A percentile compares a stretch with the other conserved stretches of the same genome.
Conservation (phyloP, 64 coral and sea anemone genomes). For the Actinia equina region DNA sequence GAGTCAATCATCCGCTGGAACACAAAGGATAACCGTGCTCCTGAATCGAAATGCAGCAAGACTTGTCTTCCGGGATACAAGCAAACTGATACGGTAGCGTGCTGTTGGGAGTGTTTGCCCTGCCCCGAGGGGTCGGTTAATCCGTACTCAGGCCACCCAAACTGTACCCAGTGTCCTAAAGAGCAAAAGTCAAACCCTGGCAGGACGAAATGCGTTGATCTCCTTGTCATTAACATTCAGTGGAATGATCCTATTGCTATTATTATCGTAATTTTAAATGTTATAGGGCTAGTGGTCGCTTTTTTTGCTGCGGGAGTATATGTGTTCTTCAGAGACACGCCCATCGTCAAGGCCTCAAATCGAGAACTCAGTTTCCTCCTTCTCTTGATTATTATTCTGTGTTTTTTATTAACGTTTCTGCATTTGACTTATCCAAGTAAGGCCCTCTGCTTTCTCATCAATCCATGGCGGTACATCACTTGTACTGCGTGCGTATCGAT, state of each 20-base stretch:
- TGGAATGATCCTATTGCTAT: constrained; percentile 18
- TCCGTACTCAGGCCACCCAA: not conserved
- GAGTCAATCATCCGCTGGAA: constrained; percentile 16
- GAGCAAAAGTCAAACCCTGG: constrained; percentile 29
- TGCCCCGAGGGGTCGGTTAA: constrained; percentile 38
- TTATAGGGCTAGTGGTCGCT: constrained; percentile 8
- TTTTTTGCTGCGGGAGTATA: constrained; percentile 7
- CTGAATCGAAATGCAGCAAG: constrained; percentile 29
- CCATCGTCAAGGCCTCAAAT: constrained; percentile 47
- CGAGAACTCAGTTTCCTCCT: constrained; percentile 43
- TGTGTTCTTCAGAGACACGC: constrained; percentile 9
- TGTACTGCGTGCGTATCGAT: constrained; percentile 31
- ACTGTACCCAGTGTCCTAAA: constrained; percentile 29
- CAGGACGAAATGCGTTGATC: constrained; percentile 36
- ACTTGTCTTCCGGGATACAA: constrained; percentile 24
- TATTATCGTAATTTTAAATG: not conserved
- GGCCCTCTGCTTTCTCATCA: constrained; percentile 12
- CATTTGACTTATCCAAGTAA: constrained; percentile 13
- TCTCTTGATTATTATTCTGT: constrained; percentile 8
- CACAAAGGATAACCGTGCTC: not conserved
- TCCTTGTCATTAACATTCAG: constrained; percentile 40
- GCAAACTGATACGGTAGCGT: constrained; percentile 36
- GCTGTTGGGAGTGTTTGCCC: constrained; percentile 47
- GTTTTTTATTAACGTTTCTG: constrained; percentile 30
- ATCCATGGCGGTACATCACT: constrained; percentile 10